These are phyloP conservation scores for Tipula confusa DNA, from an alignment of 2,888 invertebrate species.

Conservation along the genomic window DNA sequence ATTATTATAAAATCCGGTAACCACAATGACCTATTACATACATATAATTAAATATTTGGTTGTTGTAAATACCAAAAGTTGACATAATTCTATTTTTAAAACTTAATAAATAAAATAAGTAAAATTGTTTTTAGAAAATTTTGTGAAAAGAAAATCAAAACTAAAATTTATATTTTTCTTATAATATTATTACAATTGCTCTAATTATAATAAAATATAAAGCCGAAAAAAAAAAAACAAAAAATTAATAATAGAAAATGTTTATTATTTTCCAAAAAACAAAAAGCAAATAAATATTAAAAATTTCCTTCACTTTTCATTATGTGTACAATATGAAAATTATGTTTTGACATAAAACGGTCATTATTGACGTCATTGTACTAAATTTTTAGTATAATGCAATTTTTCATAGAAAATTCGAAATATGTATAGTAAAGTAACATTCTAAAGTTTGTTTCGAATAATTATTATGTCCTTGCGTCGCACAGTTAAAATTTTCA, in stretches of 20 bases:
- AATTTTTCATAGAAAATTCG: not conserved
- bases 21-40: not conserved
- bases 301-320: not conserved
- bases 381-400: not conserved
- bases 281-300: constrained; percentile 20
- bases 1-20: not conserved
- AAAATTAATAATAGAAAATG: constrained; percentile 20
- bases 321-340: not conserved
- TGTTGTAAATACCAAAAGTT: not conserved
- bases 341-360: not conserved
- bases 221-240: not conserved
- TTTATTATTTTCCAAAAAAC: constrained; percentile 14
- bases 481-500: not conserved
- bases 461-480: not conserved
- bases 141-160: not conserved
- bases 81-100: constrained; percentile 25
- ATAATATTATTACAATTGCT: not conserved
- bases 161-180: not conserved
- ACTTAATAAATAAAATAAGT: too few species aligned
- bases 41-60: not conserved
- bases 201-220: not conserved
- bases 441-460: too few species aligned
- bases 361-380: not conserved
- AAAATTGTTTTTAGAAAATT: not conserved
- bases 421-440: not conserved